These are phyloP conservation scores for Drosophila takahashii DNA, from an alignment of 1,140 invertebrate species.

Conservation along the genomic window DNA sequence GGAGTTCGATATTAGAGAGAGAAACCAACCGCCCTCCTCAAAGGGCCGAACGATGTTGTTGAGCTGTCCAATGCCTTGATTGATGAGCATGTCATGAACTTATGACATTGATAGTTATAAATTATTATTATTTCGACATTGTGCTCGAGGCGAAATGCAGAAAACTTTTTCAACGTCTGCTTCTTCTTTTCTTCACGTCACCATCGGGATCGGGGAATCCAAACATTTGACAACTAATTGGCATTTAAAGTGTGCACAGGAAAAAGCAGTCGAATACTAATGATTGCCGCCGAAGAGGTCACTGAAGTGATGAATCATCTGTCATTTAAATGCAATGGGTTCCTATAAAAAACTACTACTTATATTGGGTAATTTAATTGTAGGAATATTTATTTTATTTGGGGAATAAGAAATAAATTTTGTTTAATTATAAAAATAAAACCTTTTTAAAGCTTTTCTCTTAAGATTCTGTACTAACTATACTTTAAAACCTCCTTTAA, in stretches of 20 bases:
- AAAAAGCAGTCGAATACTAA: constrained; percentile 28
- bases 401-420: too few species aligned
- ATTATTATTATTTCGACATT: constrained; percentile 81
- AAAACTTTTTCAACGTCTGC: constrained; percentile 40
- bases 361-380: too few species aligned
- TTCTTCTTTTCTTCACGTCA: not conserved
- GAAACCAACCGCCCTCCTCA: constrained; percentile 5
- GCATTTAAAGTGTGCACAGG: constrained; percentile 68
- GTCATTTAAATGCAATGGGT: not conserved
- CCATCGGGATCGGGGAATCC: constrained; percentile 20
- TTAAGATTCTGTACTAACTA: not conserved
- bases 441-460: not conserved
- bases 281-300: constrained; percentile 21
- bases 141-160: constrained; percentile 45
- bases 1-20: constrained; percentile 16
- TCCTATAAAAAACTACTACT: not conserved
- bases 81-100: constrained; percentile 82
- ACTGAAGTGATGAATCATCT: constrained; percentile 38
- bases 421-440: not conserved
- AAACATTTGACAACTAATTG: constrained; percentile 78
- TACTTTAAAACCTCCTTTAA: constrained; percentile 15
- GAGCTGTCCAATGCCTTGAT: constrained; percentile 79
- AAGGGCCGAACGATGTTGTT: constrained; percentile 27
- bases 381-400: not conserved
- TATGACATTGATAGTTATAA: constrained; percentile 83